These are phyloP conservation scores for Cordilura impudica DNA, from an alignment of 2,888 invertebrate species.

Conservation along the genomic window DNA sequence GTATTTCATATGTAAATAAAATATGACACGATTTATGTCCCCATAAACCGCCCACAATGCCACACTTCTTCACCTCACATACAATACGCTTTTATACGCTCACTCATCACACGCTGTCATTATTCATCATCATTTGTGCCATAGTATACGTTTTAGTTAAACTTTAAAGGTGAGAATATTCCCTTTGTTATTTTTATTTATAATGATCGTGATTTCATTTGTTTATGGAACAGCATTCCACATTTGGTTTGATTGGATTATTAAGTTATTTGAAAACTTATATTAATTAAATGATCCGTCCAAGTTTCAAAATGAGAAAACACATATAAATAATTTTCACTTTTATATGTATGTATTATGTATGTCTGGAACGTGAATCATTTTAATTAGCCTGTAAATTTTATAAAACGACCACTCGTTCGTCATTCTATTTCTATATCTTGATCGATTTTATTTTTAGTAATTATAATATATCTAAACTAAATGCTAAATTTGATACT, in stretches of 20 bases:
- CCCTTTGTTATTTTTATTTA: slow-evolving; percentile 22
- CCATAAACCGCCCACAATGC: slow-evolving; percentile 57
- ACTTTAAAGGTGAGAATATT: slow-evolving; percentile 42
- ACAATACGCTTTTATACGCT: slow-evolving; percentile 50
- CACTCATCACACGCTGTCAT: slow-evolving; percentile 58
- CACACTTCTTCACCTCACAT: slow-evolving; percentile 34
- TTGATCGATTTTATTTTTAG: slow-evolving; percentile 10
- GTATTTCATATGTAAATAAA: slow-evolving; percentile 40
- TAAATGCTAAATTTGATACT: too few relatives aligned
- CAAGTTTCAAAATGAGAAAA: slow-evolving; percentile 42
- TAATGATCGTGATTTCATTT: slow-evolving; percentile 48
- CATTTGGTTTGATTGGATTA: slow-evolving; percentile 49
- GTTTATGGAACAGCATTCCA: slow-evolving; percentile 43
- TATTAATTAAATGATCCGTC: slow-evolving; percentile 35
- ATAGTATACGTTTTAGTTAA: background rate
- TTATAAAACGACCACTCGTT: slow-evolving; percentile 11
- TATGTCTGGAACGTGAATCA: slow-evolving; percentile 13
- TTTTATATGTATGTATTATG: slow-evolving; percentile 35
- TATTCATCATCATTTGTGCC: slow-evolving; percentile 41
- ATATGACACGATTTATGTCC: slow-evolving; percentile 54
- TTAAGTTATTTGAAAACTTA: slow-evolving; percentile 46
- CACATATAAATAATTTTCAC: slow-evolving; percentile 58
- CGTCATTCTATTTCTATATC: slow-evolving; percentile 19
- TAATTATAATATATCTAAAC: too few relatives aligned
- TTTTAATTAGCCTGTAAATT: slow-evolving; percentile 23